These are phyloP conservation scores for Neodiprion fabricii DNA, from an alignment of 1,140 invertebrate genomes.

Conservation along the genomic window DNA sequence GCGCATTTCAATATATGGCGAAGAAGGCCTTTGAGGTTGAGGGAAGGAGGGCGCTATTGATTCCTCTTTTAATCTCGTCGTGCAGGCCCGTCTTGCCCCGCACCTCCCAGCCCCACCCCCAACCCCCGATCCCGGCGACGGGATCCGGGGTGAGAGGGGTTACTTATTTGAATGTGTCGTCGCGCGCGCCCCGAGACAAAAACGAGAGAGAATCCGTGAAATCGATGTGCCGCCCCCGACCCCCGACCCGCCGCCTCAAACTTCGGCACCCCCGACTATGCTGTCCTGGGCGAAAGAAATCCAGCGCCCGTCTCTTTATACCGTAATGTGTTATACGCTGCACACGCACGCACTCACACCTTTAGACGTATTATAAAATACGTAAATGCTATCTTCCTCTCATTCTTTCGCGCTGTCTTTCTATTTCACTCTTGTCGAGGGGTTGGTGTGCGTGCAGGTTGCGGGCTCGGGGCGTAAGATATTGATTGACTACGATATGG, in stretches of 20 bases:
- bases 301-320: too few relatives aligned
- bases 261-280: too few relatives aligned
- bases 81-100: constrained; percentile 50
- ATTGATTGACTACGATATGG: too few relatives aligned
- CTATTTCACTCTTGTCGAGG: too few relatives aligned
- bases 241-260: constrained; percentile 20
- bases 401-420: too few relatives aligned
- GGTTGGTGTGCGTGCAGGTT: too few relatives aligned
- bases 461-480: too few relatives aligned
- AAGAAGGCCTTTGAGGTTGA: constrained; percentile 56
- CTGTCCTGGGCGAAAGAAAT: too few relatives aligned
- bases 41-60: constrained; percentile 53
- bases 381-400: too few relatives aligned
- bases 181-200: constrained; percentile 51
- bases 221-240: constrained; percentile 47
- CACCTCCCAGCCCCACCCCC: neutral
- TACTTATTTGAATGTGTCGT: constrained; percentile 62
- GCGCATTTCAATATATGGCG: constrained; percentile 60
- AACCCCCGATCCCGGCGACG: constrained; percentile 16
- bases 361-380: too few relatives aligned
- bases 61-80: constrained; percentile 63
- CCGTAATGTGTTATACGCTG: too few relatives aligned
- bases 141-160: constrained; percentile 33
- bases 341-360: too few relatives aligned
- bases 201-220: constrained; percentile 50